These are phyloP conservation scores for Streptopelia turtur DNA, from an alignment of 2,797 vertebrate genomes.

Conservation along the genomic window DNA sequence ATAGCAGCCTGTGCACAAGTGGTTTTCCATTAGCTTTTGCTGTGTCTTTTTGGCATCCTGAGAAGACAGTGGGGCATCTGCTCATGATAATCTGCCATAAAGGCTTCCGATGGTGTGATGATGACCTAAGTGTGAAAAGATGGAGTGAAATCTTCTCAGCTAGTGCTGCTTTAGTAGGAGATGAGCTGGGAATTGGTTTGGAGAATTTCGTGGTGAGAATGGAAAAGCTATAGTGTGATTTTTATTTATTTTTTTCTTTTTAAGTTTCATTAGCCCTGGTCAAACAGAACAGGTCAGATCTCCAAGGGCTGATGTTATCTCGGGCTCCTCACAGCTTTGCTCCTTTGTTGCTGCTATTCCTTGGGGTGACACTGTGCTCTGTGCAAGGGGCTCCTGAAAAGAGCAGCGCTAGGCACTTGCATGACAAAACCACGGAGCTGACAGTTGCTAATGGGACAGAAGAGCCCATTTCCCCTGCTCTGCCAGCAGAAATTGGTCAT, in stretches of 20 bases:
- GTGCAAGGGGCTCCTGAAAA: background rate
- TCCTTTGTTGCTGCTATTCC: background rate
- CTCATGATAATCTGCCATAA: background rate
- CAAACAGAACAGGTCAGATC: background rate
- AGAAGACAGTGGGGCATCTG: background rate
- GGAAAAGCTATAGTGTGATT: background rate
- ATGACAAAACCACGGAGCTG: background rate
- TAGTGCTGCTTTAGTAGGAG: background rate
- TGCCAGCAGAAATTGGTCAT: background rate
- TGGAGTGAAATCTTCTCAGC: background rate
- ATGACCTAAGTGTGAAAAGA: background rate
- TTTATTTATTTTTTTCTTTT: background rate
- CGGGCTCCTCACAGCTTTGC: background rate
- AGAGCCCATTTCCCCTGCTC: slow-evolving; percentile 32
- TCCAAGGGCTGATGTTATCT: background rate
- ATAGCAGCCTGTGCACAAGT: background rate
- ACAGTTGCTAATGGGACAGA: background rate
- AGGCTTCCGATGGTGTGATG: background rate
- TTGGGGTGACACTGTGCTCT: background rate
- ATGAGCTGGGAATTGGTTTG: background rate
- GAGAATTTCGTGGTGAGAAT: background rate
- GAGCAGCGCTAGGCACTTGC: background rate
- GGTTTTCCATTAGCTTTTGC: background rate
- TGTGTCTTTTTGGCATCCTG: background rate
- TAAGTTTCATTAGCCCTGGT: background rate